A percentile compares a stretch with the other conserved stretches of the same genome.
Evolutionary conservation across 2,797 vertebrate species (phyloP).

Genomic region (Myotis daubentonii): DNA sequence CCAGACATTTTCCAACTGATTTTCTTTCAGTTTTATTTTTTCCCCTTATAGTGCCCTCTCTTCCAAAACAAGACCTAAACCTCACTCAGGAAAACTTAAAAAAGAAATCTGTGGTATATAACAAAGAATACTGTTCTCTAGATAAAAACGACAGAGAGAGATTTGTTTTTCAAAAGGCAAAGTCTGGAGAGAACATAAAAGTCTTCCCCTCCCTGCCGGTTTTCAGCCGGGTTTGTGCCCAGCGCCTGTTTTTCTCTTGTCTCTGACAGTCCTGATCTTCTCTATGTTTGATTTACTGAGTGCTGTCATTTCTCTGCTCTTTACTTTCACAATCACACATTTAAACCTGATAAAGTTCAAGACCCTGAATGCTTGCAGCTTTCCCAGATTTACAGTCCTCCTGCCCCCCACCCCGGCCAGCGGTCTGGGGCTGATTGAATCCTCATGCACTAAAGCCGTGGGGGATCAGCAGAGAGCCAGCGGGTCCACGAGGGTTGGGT

Average conservation of each 20-base stretch:
- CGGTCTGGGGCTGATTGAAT: conserved; percentile 76
- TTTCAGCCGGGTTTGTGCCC: neutral
- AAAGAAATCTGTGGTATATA: neutral
- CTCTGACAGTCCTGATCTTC: conserved; percentile 76
- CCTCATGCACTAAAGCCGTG: conserved; percentile 71
- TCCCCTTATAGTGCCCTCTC: neutral
- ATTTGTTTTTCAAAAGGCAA: conserved; percentile 52
- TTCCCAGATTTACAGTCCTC: conserved; percentile 78
- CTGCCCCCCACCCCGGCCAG: conserved; percentile 43
- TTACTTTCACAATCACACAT: conserved; percentile 83
- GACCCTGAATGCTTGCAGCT: conserved; percentile 81
- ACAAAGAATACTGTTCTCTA: conserved; percentile 39
- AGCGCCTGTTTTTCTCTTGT: conserved; percentile 62
- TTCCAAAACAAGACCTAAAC: conserved; percentile 49
- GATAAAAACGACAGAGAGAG: conserved; percentile 19
- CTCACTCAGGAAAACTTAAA: neutral
- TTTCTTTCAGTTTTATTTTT: neutral
- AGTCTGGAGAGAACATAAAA: conserved; percentile 34
- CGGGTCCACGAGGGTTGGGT: neutral
- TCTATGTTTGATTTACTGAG: conserved; percentile 80
- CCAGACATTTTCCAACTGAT: neutral
- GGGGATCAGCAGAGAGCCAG: conserved; percentile 41
- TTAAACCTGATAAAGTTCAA: conserved; percentile 85
- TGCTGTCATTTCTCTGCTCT: conserved; percentile 80
- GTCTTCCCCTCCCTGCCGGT: neutral